Conservation (phyloP, 2,888 invertebrate genomes). For the Drosophila fungiperda region DNA sequence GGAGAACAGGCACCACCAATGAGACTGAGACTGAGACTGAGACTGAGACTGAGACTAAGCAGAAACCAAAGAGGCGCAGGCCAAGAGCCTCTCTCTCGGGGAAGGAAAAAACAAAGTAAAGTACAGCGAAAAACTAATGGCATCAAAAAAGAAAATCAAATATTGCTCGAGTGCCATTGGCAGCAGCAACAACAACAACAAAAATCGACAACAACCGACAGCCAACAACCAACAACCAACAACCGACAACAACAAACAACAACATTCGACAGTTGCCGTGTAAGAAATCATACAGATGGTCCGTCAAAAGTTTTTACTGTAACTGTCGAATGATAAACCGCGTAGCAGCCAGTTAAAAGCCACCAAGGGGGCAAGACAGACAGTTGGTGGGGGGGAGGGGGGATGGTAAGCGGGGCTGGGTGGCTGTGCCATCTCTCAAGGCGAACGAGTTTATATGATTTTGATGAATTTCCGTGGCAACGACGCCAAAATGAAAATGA, state of each 20-base stretch:
- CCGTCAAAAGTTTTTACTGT: conserved; percentile 68
- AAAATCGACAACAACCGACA: conserved; percentile 5
- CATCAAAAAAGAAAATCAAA: conserved; percentile 80
- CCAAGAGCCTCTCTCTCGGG: conserved; percentile 21
- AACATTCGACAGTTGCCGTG: conserved; percentile 44
- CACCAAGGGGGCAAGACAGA: not conserved
- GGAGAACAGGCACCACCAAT: conserved; percentile 16
- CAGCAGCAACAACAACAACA: conserved; percentile 60
- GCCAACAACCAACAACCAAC: conserved; percentile 23
- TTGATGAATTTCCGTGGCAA: conserved; percentile 81
- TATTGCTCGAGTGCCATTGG: conserved; percentile 78
- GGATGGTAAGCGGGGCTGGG: not conserved
- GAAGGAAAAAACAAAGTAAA: not conserved
- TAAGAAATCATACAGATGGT: conserved; percentile 77
- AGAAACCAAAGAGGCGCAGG: conserved; percentile 21
- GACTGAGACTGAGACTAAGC: conserved; percentile 9
- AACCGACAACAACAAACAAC: conserved; percentile 33
- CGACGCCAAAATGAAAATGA: conserved; percentile 78
- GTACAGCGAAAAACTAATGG: conserved; percentile 68
- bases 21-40: conserved; percentile 1
- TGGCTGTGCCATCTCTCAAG: conserved; percentile 41
- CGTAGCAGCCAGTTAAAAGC: conserved; percentile 20
- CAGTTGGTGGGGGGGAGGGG: not conserved
- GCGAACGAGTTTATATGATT: conserved; percentile 80
- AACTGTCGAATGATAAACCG: conserved; percentile 75